Base-by-base conservation (phyloP, 2,888 invertebrate species). In the Linyphia triangularis region DNA sequence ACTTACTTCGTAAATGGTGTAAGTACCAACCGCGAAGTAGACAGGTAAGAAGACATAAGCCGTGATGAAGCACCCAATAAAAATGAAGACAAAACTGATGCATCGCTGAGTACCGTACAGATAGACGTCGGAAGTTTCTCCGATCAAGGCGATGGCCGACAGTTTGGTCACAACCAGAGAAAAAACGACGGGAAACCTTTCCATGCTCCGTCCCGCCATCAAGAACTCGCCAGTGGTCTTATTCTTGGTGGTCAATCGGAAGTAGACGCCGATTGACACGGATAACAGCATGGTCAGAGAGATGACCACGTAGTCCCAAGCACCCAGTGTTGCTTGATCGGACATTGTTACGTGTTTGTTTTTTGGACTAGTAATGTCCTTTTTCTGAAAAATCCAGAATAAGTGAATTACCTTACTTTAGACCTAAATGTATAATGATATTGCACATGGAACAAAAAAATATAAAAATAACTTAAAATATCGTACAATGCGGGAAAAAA, bases 1-100 rank as follows among this genome's bases (percentile, higher is more conserved):
- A 30, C 90, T 90, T 93, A 95, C 95, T 94, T 97, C 97, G 92
- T 97, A 98, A 79, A 96, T 96, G 92, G 97, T 97, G 19, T 96
- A 95, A 89, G 95, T 95, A 92, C 96, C 95, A 2, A 97, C 93
- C 90, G 95, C 95, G 92, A 96, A 97, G 93, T 97, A 97, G 63
- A 97, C 96, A 37, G 97, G 97, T 88, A 97, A 93, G 92, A 96
- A 97, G 57, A 96, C 92, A 92, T 95, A 95, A 19, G 85, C 51
- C 0, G 85, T 67, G 4, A 77, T 43, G 2, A 69, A 13, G 1
- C 96, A 96, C 3, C 95, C 96, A 9, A 97, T 91, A 92, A 97
- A 97, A 13, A 85, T 59, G 30, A 63, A 69, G 16, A 59, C 16
- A 33, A 81, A 70, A 0, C 26, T 59, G n/a, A 70, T 26, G n/a